Percentiles rank a stretch among this genome's conserved stretches.
Conservation (phyloP, 2,888 invertebrate genomes). For the Phaedon cochleariae region DNA sequence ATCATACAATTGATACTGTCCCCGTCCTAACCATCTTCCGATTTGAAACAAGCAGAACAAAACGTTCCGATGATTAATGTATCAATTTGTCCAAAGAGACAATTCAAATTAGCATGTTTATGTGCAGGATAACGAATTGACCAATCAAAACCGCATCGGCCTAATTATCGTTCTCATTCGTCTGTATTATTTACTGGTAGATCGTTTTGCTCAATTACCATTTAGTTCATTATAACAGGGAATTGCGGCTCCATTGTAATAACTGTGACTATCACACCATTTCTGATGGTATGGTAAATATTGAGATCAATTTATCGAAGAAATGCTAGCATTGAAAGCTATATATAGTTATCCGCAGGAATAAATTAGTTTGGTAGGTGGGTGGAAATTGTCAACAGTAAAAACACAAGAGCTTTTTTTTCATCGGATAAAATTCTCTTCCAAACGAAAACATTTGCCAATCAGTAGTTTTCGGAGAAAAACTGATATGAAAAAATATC, state of each 20-base stretch:
- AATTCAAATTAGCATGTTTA: conserved; percentile 21
- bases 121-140: conserved; percentile 27
- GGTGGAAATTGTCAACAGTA: too few relatives aligned
- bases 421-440: too few relatives aligned
- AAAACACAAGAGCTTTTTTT: too few relatives aligned
- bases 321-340: too few relatives aligned
- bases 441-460: too few relatives aligned
- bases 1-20: not conserved
- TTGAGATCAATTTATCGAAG: not conserved
- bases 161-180: conserved; percentile 27
- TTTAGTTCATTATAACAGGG: conserved; percentile 15
- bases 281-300: not conserved
- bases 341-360: too few relatives aligned
- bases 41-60: not conserved
- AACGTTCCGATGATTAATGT: conserved; percentile 16
- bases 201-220: conserved; percentile 20
- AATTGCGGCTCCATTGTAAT: not conserved
- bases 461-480: too few relatives aligned
- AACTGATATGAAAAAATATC: too few relatives aligned
- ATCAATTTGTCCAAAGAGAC: conserved; percentile 10
- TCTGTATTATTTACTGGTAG: conserved; percentile 21
- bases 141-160: conserved; percentile 25
- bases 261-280: not conserved
- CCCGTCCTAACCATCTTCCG: not conserved
- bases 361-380: too few relatives aligned